Conservation (phyloP, 1,140 invertebrate genomes). For the Drosophila orena region DNA sequence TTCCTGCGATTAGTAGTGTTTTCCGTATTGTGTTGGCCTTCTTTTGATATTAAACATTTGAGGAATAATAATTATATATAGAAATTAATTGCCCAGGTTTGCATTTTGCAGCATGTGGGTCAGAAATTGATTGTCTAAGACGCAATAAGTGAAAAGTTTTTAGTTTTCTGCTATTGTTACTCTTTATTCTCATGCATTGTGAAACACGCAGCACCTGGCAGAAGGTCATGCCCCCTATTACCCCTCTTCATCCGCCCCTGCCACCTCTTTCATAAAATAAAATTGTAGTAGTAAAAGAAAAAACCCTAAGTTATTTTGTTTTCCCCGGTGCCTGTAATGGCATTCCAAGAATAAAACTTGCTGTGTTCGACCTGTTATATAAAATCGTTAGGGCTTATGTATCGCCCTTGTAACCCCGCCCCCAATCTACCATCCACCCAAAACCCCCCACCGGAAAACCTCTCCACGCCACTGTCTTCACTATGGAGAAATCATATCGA, state of each 20-base stretch:
- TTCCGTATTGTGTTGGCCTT: neutral
- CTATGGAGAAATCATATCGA: slow-evolving; percentile 34
- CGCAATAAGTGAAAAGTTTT: slow-evolving; percentile 51
- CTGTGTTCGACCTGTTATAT: slow-evolving; percentile 53
- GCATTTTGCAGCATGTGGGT: slow-evolving; percentile 1
- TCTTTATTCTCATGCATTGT: slow-evolving; percentile 13
- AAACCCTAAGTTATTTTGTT: neutral
- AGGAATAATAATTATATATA: slow-evolving; percentile 25
- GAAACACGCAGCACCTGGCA: slow-evolving; percentile 41
- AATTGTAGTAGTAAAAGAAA: no score
- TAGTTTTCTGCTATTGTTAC: slow-evolving; percentile 3
- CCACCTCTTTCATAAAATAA: neutral
- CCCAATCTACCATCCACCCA: neutral
- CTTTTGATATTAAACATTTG: neutral
- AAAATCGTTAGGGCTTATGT: slow-evolving; percentile 63
- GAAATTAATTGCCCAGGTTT: slow-evolving; percentile 24
- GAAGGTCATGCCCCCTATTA: slow-evolving; percentile 26
- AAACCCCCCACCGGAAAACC: slow-evolving; percentile 10
- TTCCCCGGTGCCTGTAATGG: slow-evolving; percentile 39
- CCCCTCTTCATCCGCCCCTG: neutral
- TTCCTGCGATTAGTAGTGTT: neutral
- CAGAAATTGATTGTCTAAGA: slow-evolving; percentile 40
- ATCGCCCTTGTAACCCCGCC: slow-evolving; percentile 28
- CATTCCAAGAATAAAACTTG: slow-evolving; percentile 64
- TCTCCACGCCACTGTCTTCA: slow-evolving; percentile 1